These are phyloP conservation scores for Ischnus inquisitorius DNA, from an alignment of 2,888 invertebrate genomes.

Conservation along the genomic window DNA sequence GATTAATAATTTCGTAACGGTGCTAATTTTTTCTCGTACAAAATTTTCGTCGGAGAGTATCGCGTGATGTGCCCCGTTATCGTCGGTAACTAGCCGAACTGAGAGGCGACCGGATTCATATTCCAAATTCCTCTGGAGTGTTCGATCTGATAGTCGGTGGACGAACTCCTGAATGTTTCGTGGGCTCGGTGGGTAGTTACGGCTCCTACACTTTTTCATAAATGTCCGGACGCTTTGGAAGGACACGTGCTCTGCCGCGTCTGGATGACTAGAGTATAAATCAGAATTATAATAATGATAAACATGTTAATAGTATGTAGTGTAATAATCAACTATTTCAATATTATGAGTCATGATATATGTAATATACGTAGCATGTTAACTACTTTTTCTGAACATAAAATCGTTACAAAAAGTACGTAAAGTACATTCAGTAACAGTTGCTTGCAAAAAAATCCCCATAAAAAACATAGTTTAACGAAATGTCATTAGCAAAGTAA, in stretches of 20 bases:
- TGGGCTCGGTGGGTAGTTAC: background rate
- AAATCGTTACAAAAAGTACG: too few species aligned
- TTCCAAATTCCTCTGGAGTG: background rate
- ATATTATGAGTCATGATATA: too few species aligned
- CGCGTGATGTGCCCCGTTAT: background rate
- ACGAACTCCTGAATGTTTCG: constrained; percentile 9
- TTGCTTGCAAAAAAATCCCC: too few species aligned
- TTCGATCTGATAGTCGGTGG: background rate
- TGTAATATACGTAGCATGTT: too few species aligned
- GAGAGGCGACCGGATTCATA: constrained; percentile 13
- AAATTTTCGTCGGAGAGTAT: background rate
- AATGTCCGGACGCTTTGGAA: constrained; percentile 10
- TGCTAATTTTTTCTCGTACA: background rate
- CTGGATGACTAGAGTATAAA: constrained; percentile 19
- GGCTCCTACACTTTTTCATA: constrained; percentile 17
- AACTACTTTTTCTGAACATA: too few species aligned
- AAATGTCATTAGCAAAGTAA: too few species aligned
- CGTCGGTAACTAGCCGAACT: constrained; percentile 1
- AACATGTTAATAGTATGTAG: too few species aligned
- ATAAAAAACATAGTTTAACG: too few species aligned
- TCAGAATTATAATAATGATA: too few species aligned
- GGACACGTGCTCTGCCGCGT: background rate
- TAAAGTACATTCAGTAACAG: too few species aligned
- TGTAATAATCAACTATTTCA: too few species aligned
- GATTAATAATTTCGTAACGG: background rate